Conservation (phyloP, 1,140 invertebrate genomes). For the Chionoecetes opilio region DNA sequence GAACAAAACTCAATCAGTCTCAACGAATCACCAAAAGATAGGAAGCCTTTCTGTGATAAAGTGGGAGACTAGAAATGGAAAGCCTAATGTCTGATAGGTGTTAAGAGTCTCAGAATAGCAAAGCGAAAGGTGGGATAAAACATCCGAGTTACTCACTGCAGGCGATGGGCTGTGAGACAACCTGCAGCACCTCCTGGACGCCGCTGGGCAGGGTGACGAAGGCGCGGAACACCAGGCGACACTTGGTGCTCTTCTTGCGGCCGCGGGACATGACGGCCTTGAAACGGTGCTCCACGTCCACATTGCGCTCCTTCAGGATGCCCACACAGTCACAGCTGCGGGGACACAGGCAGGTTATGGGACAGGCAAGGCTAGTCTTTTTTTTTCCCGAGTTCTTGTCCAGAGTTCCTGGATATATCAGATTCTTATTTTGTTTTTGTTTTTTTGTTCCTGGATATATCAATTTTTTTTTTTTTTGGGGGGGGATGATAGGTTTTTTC, state of each 20-base stretch:
- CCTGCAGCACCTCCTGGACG: conserved; percentile 92
- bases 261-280: conserved; percentile 86
- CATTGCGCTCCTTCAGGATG: conserved; percentile 95
- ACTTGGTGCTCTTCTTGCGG: conserved; percentile 97
- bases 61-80: too few species aligned
- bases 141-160: conserved; percentile 92
- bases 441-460: too few species aligned
- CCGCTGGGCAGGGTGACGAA: conserved; percentile 90
- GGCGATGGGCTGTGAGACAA: conserved; percentile 95
- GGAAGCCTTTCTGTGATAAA: too few species aligned
- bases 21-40: too few species aligned
- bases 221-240: conserved; percentile 97
- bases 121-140: background rate
- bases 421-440: too few species aligned
- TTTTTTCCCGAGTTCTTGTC: too few species aligned
- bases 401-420: too few species aligned
- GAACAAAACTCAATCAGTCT: too few species aligned
- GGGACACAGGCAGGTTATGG: background rate
- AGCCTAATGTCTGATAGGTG: too few species aligned
- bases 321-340: conserved; percentile 87
- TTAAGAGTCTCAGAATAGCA: conserved; percentile 52
- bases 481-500: too few species aligned
- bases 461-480: too few species aligned
- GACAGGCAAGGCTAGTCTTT: too few species aligned
- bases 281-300: conserved; percentile 97